Evolutionary conservation across 2,113 vertebrate species (phyloP), one percentile per base, ranked within the genome.

Genomic region (Salvelinus alpinus): DNA sequence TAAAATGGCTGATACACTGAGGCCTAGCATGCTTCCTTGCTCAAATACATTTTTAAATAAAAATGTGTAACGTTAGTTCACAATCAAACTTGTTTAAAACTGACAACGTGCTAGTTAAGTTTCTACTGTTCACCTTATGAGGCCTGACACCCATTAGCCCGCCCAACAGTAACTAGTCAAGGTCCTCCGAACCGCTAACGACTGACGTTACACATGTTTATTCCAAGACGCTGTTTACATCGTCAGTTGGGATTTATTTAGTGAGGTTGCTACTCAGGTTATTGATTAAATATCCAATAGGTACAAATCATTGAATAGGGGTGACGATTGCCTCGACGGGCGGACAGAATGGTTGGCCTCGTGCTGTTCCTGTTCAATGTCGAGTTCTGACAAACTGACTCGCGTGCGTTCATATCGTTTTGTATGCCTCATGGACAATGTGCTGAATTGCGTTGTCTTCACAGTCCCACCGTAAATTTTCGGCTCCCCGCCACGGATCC

Each of bases 381-480:
- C 78, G 1, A 3, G 1, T 16, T 76, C 51, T 59, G 6, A 48
- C 13, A 16, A 3, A 1, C n/a, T 62, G 13, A 22, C 51, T 20
- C 1, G 4, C n/a, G 59, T 9, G 59, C 9, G 7, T 62, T 54
- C 7, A 62, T 1, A 2, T 16, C 1, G 16, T 8, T 11, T 24
- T 8, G 9, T 22, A 62, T 62, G 59, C 18, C 1, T 3, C 20
- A 3, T 44, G 7, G 18, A 22, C 7, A 24, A 2, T 16, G 16
- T 22, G 5, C 59, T 62, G 22, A 62, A 8, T 22, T 11, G n/a
- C 16, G 7, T 62, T 62, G 3, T 44, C 12, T 20, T 9, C 12
- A n/a, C 66, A 68, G 98, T 99, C 98, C 71, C 98, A 99, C 92
- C 95, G 97, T 68, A 99, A 99, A 83, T 99, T 99, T 88, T 99